phyloP scores from a whole-genome alignment of 2,113 vertebrate genomes.

The Hiodon alosoides region DNA sequence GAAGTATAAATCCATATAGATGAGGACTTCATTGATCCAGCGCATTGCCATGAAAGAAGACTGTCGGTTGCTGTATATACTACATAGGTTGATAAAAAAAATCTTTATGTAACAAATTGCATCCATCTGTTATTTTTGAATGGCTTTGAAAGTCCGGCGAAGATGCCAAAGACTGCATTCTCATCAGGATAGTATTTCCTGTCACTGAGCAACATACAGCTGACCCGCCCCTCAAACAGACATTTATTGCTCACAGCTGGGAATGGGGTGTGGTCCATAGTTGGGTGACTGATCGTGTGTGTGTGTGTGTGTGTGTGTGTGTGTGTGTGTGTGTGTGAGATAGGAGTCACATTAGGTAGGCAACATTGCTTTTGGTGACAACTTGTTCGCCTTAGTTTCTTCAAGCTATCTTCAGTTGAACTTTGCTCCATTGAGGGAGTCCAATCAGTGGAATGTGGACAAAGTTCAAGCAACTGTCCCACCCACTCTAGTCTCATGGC shows the following conservation, averaged over 20 bases:
- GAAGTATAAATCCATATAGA: no score
- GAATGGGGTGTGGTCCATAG: not conserved
- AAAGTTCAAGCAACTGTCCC: no score
- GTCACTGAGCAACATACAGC: not conserved
- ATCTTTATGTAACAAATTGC: no score
- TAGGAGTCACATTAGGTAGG: not conserved
- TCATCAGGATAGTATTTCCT: conserved; percentile 18
- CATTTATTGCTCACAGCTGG: conserved; percentile 12
- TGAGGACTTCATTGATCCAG: no score
- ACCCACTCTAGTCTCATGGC: not conserved
- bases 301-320: no score
- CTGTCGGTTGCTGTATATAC: no score
- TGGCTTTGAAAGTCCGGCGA: not conserved
- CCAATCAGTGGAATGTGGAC: no score
- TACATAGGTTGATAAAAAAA: no score
- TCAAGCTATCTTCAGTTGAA: not conserved
- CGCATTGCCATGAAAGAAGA: no score
- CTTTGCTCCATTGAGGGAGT: not conserved
- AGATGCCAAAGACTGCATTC: not conserved
- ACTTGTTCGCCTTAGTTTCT: not conserved
- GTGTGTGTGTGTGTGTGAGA: not conserved
- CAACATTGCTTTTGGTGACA: not conserved
- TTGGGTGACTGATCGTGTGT: not conserved
- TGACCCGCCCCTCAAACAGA: conserved; percentile 1
- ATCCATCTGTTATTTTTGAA: not conserved